Evolutionary conservation across 2,888 invertebrate genomes (phyloP).

Genomic region (Hypomecis atomaria): DNA sequence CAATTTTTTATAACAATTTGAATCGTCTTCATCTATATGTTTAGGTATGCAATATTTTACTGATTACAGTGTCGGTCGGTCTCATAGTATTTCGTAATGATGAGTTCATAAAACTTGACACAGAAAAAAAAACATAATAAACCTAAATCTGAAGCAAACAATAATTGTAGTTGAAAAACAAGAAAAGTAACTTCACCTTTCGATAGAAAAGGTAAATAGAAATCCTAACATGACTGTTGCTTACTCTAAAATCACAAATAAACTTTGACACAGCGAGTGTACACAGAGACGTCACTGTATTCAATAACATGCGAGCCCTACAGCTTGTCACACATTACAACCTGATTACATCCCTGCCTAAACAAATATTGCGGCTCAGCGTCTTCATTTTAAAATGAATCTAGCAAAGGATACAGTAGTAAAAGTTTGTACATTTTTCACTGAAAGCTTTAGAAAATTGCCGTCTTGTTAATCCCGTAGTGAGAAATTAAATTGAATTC

Average conservation of each 20-base stretch:
- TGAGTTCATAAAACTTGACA: no score
- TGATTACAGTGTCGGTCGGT: no score
- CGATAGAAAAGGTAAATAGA: constrained; percentile 1
- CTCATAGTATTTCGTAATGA: no score
- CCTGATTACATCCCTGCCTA: constrained; percentile 46
- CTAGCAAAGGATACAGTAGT: constrained; percentile 31
- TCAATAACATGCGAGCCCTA: constrained; percentile 26
- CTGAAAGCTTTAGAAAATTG: background rate
- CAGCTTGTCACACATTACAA: constrained; percentile 34
- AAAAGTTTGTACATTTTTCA: background rate
- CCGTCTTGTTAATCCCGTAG: no score
- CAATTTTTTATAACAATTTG: no score
- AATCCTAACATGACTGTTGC: background rate
- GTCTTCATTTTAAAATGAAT: constrained; percentile 72
- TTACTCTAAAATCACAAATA: constrained; percentile 3
- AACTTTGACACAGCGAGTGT: constrained; percentile 10
- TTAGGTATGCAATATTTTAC: no score
- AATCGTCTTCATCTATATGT: no score
- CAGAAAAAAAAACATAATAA: no score
- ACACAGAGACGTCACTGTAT: constrained; percentile 24
- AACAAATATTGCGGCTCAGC: constrained; percentile 50
- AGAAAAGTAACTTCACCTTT: no score
- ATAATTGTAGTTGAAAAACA: no score
- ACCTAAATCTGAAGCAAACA: no score
- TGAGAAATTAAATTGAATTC: no score